Conservation (phyloP, 2,888 invertebrate genomes). For the Noctua pronuba region DNA sequence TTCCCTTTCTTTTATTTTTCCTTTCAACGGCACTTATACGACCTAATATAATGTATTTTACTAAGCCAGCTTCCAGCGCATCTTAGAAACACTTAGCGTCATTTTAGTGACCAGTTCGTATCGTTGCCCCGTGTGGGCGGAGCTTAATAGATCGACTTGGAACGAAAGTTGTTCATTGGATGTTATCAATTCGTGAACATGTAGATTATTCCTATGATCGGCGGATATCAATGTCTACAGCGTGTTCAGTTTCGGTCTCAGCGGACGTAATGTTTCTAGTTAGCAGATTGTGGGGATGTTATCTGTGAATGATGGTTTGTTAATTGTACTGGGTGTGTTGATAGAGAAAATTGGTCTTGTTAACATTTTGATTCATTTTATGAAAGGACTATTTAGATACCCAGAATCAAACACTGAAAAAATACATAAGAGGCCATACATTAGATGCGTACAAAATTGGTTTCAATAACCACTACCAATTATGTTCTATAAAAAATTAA, state of each 20-base stretch:
- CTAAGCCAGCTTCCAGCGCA: not conserved
- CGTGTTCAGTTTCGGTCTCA: conserved; percentile 56
- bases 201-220: conserved; percentile 80
- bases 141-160: conserved; percentile 82
- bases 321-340: conserved; percentile 13
- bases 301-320: conserved; percentile 22
- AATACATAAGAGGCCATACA: not conserved
- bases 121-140: conserved; percentile 85
- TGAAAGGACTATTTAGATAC: not conserved
- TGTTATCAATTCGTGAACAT: conserved; percentile 86
- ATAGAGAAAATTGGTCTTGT: not conserved
- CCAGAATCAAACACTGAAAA: not conserved
- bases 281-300: conserved; percentile 38
- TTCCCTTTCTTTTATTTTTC: not conserved
- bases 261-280: conserved; percentile 48
- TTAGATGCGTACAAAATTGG: too few species aligned
- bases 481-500: too few species aligned
- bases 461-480: too few species aligned
- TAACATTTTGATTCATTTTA: not conserved
- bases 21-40: not conserved
- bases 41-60: not conserved
- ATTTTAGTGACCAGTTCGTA: conserved; percentile 76
- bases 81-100: conserved; percentile 62
- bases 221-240: conserved; percentile 66
- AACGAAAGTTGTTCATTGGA: conserved; percentile 87